Evolutionary conservation across 2,797 vertebrate genomes (phyloP).

Genomic region (Smutsia temminckii): DNA sequence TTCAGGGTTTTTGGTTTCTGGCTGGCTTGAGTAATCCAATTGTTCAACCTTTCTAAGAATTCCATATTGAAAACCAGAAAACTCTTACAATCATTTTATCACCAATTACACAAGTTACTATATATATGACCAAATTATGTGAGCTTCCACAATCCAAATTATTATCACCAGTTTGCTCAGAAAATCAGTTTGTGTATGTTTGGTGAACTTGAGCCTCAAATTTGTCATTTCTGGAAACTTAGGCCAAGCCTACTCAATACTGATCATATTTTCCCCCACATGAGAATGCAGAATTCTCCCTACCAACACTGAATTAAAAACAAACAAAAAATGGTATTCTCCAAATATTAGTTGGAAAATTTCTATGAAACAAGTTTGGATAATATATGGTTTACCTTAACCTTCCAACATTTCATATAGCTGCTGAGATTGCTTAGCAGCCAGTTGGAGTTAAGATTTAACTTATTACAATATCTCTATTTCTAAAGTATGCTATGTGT

Average conservation of each 20-base stretch:
- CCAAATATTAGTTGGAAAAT: background rate
- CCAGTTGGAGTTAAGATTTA: background rate
- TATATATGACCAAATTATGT: background rate
- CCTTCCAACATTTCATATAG: background rate
- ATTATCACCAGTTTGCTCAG: background rate
- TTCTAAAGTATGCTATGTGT: background rate
- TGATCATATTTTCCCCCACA: background rate
- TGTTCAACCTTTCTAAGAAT: slow-evolving; percentile 17
- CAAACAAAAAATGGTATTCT: background rate
- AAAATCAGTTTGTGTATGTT: background rate
- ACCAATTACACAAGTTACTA: background rate
- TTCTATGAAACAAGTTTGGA: background rate
- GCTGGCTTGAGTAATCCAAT: background rate
- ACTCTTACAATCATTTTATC: background rate
- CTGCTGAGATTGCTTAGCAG: background rate
- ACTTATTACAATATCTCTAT: background rate
- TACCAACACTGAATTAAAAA: background rate
- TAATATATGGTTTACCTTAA: background rate
- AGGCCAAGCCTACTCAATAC: background rate
- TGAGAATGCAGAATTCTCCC: slow-evolving; percentile 36
- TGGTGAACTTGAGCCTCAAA: background rate
- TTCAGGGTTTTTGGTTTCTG: slow-evolving; percentile 46
- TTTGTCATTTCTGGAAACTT: background rate
- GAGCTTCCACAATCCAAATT: background rate
- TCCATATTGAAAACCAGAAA: slow-evolving; percentile 38